A percentile compares a stretch with the other conserved stretches of the same genome.
These are phyloP conservation scores for Tetragonula carbonaria DNA, from an alignment of 2,888 invertebrate genomes.

Conservation along the genomic window DNA sequence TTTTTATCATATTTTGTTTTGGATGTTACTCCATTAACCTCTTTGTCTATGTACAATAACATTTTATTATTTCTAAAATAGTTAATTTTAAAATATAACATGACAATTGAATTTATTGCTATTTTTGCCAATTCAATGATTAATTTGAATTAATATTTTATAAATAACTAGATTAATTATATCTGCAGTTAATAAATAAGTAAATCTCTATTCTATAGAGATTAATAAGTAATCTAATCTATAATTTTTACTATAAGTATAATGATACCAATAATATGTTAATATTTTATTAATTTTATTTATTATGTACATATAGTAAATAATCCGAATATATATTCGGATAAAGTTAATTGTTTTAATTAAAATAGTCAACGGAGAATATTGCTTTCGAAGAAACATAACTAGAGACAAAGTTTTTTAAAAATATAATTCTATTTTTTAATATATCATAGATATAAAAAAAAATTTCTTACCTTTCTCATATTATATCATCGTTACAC, in stretches of 20 bases:
- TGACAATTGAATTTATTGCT: neutral
- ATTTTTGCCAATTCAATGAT: slow-evolving; percentile 2
- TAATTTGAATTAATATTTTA: slow-evolving; percentile 21
- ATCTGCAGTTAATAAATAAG: neutral
- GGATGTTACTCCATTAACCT: slow-evolving; percentile 16
- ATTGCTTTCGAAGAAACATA: neutral
- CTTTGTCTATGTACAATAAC: neutral
- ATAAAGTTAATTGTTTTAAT: neutral
- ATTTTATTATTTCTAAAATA: slow-evolving; percentile 32
- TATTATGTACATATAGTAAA: neutral
- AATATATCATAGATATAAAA: neutral
- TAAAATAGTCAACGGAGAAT: neutral
- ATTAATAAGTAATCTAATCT: too few relatives aligned
- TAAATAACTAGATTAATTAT: neutral
- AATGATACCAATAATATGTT: too few relatives aligned
- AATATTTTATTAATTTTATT: too few relatives aligned
- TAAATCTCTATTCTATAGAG: too few relatives aligned
- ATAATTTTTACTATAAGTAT: too few relatives aligned
- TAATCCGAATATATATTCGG: too few relatives aligned
- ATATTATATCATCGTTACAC: slow-evolving; percentile 49
- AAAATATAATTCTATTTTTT: neutral
- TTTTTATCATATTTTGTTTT: slow-evolving; percentile 10
- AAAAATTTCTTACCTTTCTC: slow-evolving; percentile 42
- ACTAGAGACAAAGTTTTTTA: neutral
- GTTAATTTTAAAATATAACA: slow-evolving; percentile 17